Conservation (phyloP, 2,888 invertebrate species). For the Oxycera nigricornis region DNA sequence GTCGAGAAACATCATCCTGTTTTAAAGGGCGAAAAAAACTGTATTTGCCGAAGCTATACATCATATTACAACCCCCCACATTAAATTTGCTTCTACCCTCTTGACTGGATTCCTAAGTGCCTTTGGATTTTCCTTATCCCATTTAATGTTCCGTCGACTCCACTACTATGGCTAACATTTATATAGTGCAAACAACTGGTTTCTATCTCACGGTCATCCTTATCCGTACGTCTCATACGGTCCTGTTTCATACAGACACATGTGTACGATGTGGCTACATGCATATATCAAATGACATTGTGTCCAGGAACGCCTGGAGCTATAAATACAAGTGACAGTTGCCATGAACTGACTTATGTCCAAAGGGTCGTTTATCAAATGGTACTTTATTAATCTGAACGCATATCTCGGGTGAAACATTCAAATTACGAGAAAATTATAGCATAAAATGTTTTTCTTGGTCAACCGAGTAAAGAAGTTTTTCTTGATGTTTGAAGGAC, state of each 20-base stretch:
- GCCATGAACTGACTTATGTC: slow-evolving; percentile 33
- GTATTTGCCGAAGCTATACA: slow-evolving; percentile 21
- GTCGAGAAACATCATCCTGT: not conserved
- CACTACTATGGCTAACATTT: not conserved
- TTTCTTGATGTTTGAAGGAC: too few species aligned
- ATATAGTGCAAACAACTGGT: slow-evolving; percentile 26
- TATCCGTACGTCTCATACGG: too few species aligned
- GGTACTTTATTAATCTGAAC: slow-evolving; percentile 32
- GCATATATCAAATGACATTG: slow-evolving; percentile 19
- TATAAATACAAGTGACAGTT: slow-evolving; percentile 35
- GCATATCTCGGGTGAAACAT: slow-evolving; percentile 29
- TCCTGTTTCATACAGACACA: too few species aligned
- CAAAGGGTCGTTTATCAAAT: slow-evolving; percentile 30
- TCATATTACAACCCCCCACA: not conserved
- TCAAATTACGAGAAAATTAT: slow-evolving; percentile 32
- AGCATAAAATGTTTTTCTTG: not conserved
- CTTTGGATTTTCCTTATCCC: slow-evolving; percentile 30
- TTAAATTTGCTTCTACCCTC: slow-evolving; percentile 7
- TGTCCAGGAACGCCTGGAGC: slow-evolving; percentile 20
- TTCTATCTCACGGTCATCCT: slow-evolving; percentile 29
- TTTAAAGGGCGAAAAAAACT: slow-evolving; percentile 1
- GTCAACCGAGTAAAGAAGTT: too few species aligned
- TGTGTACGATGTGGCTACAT: not conserved
- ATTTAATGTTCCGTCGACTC: not conserved
- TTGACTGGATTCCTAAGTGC: slow-evolving; percentile 25